Conservation (phyloP, 2,888 invertebrate genomes). For the Clitarchus hookeri region DNA sequence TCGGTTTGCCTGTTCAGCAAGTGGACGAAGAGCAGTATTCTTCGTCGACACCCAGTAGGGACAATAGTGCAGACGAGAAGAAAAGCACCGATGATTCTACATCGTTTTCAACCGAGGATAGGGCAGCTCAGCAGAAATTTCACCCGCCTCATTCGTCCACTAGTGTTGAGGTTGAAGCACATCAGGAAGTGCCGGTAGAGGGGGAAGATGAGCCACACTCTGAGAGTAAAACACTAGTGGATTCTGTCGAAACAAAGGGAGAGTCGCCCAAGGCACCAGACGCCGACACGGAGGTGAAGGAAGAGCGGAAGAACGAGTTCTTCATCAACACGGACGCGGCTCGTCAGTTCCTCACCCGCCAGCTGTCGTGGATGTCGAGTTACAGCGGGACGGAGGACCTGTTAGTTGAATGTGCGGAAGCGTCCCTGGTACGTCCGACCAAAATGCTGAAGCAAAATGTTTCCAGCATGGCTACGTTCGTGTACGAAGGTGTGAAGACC, state of each 20-base stretch:
- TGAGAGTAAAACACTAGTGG: constrained; percentile 16
- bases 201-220: neutral
- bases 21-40: constrained; percentile 65
- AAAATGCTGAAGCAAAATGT: constrained; percentile 74
- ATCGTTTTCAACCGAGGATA: constrained; percentile 58
- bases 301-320: constrained; percentile 64
- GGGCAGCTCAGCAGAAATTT: constrained; percentile 37
- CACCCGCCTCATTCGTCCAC: neutral
- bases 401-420: constrained; percentile 67
- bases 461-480: constrained; percentile 71
- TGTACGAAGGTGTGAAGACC: constrained; percentile 75
- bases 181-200: neutral
- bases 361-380: constrained; percentile 72
- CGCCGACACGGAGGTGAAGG: constrained; percentile 54
- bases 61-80: constrained; percentile 56
- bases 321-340: constrained; percentile 81
- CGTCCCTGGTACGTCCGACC: constrained; percentile 56
- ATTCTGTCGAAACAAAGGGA: constrained; percentile 4
- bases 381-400: constrained; percentile 64
- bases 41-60: constrained; percentile 61
- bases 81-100: constrained; percentile 63
- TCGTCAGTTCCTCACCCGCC: constrained; percentile 73
- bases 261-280: neutral
- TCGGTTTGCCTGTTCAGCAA: constrained; percentile 62
- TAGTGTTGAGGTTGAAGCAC: neutral